Evolutionary conservation across 2,888 invertebrate genomes (phyloP), one percentile per base, ranked within the genome.

Genomic region (Meteorus colon): DNA sequence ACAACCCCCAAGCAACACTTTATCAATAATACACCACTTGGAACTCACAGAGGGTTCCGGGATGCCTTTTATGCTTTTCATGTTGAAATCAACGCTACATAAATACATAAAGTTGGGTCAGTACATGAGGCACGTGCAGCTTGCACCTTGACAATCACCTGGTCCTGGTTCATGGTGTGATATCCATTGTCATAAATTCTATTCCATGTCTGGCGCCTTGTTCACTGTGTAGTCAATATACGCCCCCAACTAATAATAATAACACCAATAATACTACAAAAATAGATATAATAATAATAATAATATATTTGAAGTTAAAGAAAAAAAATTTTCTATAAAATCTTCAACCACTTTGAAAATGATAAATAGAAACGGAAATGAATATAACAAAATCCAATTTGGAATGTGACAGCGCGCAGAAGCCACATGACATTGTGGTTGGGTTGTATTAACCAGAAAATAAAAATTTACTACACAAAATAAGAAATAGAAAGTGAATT

Each of bases 81-180:
- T 41, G 41, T 41, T 12, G 41, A 12, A 41, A 41, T 41, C 41
- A 41, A 41, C 12, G 41, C 12, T 41, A 41, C 8, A 41, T 41
- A 41, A 41, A 41, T 41, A 8, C 8, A 12, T 41, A 60, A 27
- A 60, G 72, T 72, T 73, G 31, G 51, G 37, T 16, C 37, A 74
- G 62, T 77, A 73, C 48, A 76, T 55, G 62, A 78, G 75, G 81
- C 81, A 81, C 81, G 81, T 81, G 81, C 81, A 82, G 81, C 81
- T 81, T 81, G 81, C 81, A 31, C 48, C 72, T 77, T 66, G 77
- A 63, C 24, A 74, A 77, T 81, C 81, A 82, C 81, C 80, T 82
- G 81, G 81, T 71, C 73, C 34, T 70, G 12, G 27, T 37, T 51
- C 73, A 51, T 41, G 12, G 12, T 41, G 41, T 41, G 41, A 41